Conservation (phyloP, 2,113 vertebrate genomes). For the Amia ocellicauda region DNA sequence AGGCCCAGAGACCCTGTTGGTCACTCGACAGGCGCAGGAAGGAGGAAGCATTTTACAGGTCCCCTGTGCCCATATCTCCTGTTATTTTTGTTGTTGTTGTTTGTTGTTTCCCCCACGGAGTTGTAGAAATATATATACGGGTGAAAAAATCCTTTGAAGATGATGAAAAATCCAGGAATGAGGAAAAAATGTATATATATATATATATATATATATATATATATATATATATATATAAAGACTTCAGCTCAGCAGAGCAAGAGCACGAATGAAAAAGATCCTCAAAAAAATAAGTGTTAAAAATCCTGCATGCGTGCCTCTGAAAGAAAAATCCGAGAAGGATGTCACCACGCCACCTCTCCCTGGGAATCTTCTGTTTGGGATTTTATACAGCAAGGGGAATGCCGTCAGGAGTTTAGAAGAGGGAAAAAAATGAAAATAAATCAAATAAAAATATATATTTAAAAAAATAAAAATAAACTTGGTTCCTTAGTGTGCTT, state of each 20-base stretch:
- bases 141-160: background rate
- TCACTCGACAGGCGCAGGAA: conserved; percentile 50
- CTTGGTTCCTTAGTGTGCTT: background rate
- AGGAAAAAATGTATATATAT: too few relatives aligned
- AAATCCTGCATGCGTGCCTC: conserved; percentile 27
- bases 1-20: conserved; percentile 42
- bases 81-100: too few relatives aligned
- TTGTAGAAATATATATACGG: background rate
- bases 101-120: conserved; percentile 13
- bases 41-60: conserved; percentile 60
- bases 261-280: conserved; percentile 34
- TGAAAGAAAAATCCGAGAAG: background rate
- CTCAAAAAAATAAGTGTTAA: conserved; percentile 21
- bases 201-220: too few relatives aligned
- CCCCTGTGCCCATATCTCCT: conserved; percentile 43
- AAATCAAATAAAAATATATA: background rate
- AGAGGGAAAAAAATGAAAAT: background rate
- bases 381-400: conserved; percentile 20
- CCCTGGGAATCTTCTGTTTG: background rate
- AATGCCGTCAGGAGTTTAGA: background rate
- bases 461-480: background rate
- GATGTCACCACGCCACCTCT: background rate
- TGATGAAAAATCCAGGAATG: conserved; percentile 28
- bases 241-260: background rate
- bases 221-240: too few relatives aligned